Conservation (phyloP, 2,888 invertebrate genomes). For the Agrochola litura region DNA sequence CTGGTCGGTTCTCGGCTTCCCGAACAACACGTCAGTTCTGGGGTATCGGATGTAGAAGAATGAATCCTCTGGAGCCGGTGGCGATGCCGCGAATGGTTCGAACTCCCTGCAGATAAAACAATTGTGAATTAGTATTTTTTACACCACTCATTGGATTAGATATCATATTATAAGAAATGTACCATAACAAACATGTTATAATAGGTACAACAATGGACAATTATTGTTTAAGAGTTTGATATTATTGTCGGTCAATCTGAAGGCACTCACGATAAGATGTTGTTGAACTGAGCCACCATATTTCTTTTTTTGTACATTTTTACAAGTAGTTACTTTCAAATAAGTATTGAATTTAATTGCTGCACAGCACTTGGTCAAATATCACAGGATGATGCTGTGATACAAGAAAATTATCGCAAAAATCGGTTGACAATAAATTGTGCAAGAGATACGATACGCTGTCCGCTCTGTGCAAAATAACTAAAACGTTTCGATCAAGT, state of each 20-base stretch:
- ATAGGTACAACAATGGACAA: conserved; percentile 40
- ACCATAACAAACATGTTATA: conserved; percentile 41
- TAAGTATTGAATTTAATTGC: background rate
- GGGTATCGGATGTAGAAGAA: conserved; percentile 92
- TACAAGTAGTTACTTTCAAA: conserved; percentile 29
- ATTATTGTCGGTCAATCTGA: conserved; percentile 47
- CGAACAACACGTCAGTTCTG: conserved; percentile 82
- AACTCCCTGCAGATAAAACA: conserved; percentile 80
- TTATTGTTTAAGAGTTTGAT: conserved; percentile 38
- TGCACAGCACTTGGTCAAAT: conserved; percentile 19
- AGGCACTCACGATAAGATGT: conserved; percentile 81
- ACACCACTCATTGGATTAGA: conserved; percentile 29
- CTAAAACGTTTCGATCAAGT: conserved; percentile 70
- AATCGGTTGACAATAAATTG: conserved; percentile 33
- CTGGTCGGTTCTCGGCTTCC: conserved; percentile 75
- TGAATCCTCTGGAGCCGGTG: conserved; percentile 94
- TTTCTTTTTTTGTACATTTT: conserved; percentile 84
- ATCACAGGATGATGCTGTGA: conserved; percentile 21
- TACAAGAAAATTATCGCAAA: conserved; percentile 69
- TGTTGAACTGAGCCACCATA: conserved; percentile 81
- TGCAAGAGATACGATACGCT: conserved; percentile 65
- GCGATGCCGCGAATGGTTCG: conserved; percentile 90
- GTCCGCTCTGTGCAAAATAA: conserved; percentile 59
- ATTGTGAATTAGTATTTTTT: conserved; percentile 33
- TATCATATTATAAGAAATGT: conserved; percentile 15